Evolutionary conservation across 2,113 vertebrate species (phyloP), one percentile per base, ranked within the genome.

Genomic region (Scartelaos histophorus): DNA sequence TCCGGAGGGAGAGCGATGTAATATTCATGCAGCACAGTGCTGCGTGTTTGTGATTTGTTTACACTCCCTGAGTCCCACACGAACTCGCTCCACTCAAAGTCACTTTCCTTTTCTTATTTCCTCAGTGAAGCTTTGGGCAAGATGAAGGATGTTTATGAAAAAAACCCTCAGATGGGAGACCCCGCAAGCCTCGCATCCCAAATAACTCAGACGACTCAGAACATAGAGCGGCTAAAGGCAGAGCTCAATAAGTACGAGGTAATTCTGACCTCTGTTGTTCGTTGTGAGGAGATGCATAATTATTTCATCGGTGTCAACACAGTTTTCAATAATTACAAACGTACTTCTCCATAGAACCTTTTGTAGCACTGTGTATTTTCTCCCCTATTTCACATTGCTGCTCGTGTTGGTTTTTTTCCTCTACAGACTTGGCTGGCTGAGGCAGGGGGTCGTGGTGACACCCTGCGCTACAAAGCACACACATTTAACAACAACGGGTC

Each of bases 81-180:
- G 76, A 77, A 86, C 72, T 47, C 3, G 56, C 81, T 77, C 74
- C 19, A 53, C 71, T 79, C 68, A 84, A 79, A 80, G 75, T 88
- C 62, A 69, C 65, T 69, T 71, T 69, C 35, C 29, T 35, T 43
- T 57, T 53, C 66, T 15, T 66, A 49, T 73, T 56, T 74, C 34
- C 61, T 25, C 85, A 97, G 96, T 58, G 96, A 96, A 85, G 96
- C 95, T 69, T 87, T 97, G 73, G 94, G 92, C 87, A 96, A 96
- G 89, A 97, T 96, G 95, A 97, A 96, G 90, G 95, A 95, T 73
- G 96, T 97, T 46, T 97, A 97, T 75, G 95, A 96, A 82, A 96
- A 96, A 89, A 96, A 95, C 58, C 95, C 96, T 34, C 95, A 97
- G 87, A 96, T 96, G 95, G 96, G 96, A 61, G 95, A 96, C 84